These are phyloP conservation scores for Blennius ocellaris DNA, from an alignment of 2,113 vertebrate species.

Conservation along the genomic window DNA sequence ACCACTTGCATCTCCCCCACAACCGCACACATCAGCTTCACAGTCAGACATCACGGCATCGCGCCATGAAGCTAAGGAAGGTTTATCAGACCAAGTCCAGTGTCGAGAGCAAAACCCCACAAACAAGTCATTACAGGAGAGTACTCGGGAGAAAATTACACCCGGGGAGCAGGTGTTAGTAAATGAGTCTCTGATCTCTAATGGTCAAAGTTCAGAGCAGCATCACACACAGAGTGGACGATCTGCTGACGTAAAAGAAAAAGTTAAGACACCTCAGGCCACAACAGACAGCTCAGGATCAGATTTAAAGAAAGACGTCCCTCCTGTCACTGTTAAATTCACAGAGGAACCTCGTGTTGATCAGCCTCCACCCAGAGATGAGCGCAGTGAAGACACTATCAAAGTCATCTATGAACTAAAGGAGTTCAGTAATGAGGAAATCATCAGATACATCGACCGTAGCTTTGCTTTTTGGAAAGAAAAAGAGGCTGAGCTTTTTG, in stretches of 20 bases:
- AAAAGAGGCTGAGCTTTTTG: slow-evolving; percentile 93
- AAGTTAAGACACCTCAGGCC: slow-evolving; percentile 16
- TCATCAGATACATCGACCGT: slow-evolving; percentile 94
- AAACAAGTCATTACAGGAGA: slow-evolving; percentile 11
- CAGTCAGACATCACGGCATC: slow-evolving; percentile 17
- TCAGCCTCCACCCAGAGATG: slow-evolving; percentile 45
- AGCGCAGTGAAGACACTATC: slow-evolving; percentile 80
- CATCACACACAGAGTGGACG: slow-evolving; percentile 1
- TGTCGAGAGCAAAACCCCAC: slow-evolving; percentile 12
- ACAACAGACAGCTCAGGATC: slow-evolving; percentile 19
- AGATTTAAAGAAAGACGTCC: slow-evolving; percentile 37
- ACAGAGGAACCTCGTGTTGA: slow-evolving; percentile 43
- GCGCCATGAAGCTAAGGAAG: slow-evolving; percentile 14
- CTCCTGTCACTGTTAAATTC: slow-evolving; percentile 43
- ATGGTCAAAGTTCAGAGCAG: slow-evolving; percentile 36
- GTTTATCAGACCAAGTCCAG: slow-evolving; percentile 13
- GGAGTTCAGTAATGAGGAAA: slow-evolving; percentile 94
- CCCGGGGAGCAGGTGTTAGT: slow-evolving; percentile 6
- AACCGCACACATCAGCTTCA: slow-evolving; percentile 14
- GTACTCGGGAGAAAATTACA: slow-evolving; percentile 16
- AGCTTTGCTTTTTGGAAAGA: slow-evolving; percentile 99
- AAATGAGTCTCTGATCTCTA: slow-evolving; percentile 32
- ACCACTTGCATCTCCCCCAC: slow-evolving; percentile 6
- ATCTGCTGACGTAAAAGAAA: not conserved
- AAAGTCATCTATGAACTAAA: slow-evolving; percentile 90